These are phyloP conservation scores for Ennomos erosarius DNA, from an alignment of 2,888 invertebrate species.

Conservation along the genomic window DNA sequence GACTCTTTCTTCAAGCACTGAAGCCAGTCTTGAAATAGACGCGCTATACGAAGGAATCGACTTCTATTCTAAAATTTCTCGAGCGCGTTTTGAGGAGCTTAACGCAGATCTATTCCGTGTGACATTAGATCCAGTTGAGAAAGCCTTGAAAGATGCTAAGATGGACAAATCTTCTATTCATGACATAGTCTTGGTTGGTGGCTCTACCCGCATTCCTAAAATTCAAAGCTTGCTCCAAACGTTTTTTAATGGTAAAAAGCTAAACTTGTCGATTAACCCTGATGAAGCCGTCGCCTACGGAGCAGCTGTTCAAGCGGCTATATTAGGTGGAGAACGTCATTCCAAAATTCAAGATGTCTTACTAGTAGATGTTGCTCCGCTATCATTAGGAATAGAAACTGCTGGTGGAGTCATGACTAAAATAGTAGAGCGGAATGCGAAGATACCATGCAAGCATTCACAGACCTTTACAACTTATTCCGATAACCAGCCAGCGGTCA, in stretches of 20 bases:
- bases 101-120: slow-evolving; percentile 89
- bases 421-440: slow-evolving; percentile 89
- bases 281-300: slow-evolving; percentile 93
- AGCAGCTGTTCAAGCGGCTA: slow-evolving; percentile 90
- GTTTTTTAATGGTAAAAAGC: slow-evolving; percentile 89
- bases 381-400: slow-evolving; percentile 91
- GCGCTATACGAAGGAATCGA: slow-evolving; percentile 90
- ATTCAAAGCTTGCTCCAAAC: slow-evolving; percentile 90
- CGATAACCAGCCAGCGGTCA: slow-evolving; percentile 91
- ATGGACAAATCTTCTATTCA: slow-evolving; percentile 90
- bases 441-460: slow-evolving; percentile 89
- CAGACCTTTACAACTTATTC: slow-evolving; percentile 92
- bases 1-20: slow-evolving; percentile 90
- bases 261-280: slow-evolving; percentile 91
- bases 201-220: slow-evolving; percentile 92
- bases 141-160: slow-evolving; percentile 91
- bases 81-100: slow-evolving; percentile 91
- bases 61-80: slow-evolving; percentile 87
- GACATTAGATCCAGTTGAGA: slow-evolving; percentile 91
- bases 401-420: slow-evolving; percentile 92
- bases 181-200: slow-evolving; percentile 93
- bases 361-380: slow-evolving; percentile 85
- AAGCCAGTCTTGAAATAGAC: slow-evolving; percentile 90
- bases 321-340: slow-evolving; percentile 89
- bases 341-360: slow-evolving; percentile 88